Evolutionary conservation across 2,113 vertebrate species (phyloP), one percentile per base, ranked within the genome.

Genomic region (Pagrus major): DNA sequence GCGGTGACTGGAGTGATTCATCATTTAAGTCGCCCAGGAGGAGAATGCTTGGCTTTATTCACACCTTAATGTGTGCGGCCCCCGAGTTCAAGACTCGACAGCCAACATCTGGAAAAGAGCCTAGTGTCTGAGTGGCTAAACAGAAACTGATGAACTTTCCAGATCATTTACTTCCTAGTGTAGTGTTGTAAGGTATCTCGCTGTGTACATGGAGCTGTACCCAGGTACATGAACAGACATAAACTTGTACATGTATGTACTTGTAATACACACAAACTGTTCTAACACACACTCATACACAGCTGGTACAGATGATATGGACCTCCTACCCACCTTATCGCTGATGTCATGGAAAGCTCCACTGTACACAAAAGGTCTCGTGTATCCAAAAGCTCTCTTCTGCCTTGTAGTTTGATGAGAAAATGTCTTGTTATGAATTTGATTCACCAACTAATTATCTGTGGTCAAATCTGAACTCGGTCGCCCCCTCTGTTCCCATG

Each of bases 401-500:
- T 23, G 42, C 74, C 71, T 73, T 23, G 14, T 15, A 25, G 14
- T 49, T 27, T 65, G 79, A 76, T 64, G 58, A 86, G 86, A 86
- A 88, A 77, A 86, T 70, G 52, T 25, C 71, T 81, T 52, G 37
- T 81, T 73, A 39, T 88, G 60, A 81, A 63, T 66, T 74, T 78
- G 86, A 86, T 83, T 87, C 81, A 86, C 54, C 71, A 55, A 29
- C 61, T 73, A 76, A 81, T 54, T 41, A 31, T 71, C 74, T 83
- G 84, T 73, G 88, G 91, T 85, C 18, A 55, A 21, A 56, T 68
- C 60, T 47, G 20, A 64, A 60, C 37, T 11, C 51, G n/a, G 51
- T 84, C 84, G 61, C 91, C 92, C 91, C 89, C 89, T 88, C 68
- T 77, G 66, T 88, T 90, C 83, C 90, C 88, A 89, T 86, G 85